These are phyloP conservation scores for Pipistrellus kuhlii DNA, from an alignment of 2,797 vertebrate species.

Conservation along the genomic window DNA sequence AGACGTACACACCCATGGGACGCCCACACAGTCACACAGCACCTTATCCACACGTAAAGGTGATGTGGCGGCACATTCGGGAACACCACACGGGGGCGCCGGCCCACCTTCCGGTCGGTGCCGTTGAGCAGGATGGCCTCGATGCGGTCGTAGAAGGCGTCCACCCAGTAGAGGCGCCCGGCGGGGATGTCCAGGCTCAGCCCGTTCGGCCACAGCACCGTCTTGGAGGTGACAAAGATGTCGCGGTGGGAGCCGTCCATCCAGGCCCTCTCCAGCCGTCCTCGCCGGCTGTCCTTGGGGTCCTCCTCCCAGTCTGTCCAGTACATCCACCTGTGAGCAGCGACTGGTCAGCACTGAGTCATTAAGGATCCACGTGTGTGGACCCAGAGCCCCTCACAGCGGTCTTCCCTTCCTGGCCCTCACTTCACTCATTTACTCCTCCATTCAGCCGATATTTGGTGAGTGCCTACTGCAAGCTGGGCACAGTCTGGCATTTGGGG, in stretches of 20 bases:
- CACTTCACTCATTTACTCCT: not conserved
- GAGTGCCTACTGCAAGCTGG: not conserved
- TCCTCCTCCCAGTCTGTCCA: constrained; percentile 99
- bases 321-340: constrained; percentile 95
- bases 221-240: constrained; percentile 96
- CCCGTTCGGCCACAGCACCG: constrained; percentile 97
- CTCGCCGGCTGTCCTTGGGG: constrained; percentile 96
- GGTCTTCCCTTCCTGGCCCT: not conserved
- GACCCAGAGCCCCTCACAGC: not conserved
- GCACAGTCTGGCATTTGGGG: not conserved
- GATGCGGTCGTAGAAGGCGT: constrained; percentile 97
- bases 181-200: constrained; percentile 96
- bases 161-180: constrained; percentile 97
- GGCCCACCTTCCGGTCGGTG: constrained; percentile 92
- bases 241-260: constrained; percentile 97
- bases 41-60: not conserved
- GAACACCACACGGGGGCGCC: not conserved
- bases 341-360: not conserved
- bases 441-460: not conserved
- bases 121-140: constrained; percentile 96
- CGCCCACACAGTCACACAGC: not conserved
- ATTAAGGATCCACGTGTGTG: not conserved
- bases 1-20: not conserved
- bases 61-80: not conserved
- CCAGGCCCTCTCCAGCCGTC: constrained; percentile 97